These are phyloP conservation scores for Nicator chloris DNA, from an alignment of 2,113 vertebrate species.

Conservation along the genomic window DNA sequence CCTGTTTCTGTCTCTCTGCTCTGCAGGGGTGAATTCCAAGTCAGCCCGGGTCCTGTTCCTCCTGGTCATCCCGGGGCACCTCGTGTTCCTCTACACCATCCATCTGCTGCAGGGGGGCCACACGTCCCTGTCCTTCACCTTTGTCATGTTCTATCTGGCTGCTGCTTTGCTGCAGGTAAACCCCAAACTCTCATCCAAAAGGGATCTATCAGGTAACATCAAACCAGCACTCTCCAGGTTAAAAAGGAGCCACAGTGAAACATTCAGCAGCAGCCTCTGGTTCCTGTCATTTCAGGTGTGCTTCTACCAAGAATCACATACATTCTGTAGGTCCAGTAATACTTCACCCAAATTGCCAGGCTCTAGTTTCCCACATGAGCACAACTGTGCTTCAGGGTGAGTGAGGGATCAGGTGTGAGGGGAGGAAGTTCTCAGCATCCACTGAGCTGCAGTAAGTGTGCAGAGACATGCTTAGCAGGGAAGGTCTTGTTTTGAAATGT, in stretches of 20 bases:
- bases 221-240: neutral
- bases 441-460: neutral
- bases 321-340: neutral
- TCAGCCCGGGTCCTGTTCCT: slow-evolving; percentile 89
- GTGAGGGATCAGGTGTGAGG: neutral
- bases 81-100: slow-evolving; percentile 88
- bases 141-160: slow-evolving; percentile 83
- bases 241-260: neutral
- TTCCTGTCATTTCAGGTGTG: neutral
- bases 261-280: neutral
- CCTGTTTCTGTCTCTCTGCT: neutral
- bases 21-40: slow-evolving; percentile 85
- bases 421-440: neutral
- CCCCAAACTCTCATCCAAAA: neutral
- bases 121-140: slow-evolving; percentile 69
- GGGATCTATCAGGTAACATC: neutral
- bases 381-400: neutral
- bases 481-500: neutral
- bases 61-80: slow-evolving; percentile 89
- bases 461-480: neutral
- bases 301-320: neutral
- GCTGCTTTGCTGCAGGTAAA: slow-evolving; percentile 89
- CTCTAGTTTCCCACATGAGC: neutral
- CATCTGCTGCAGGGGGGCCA: slow-evolving; percentile 83
- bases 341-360: neutral